Percentiles rank a stretch among this genome's conserved stretches.
Evolutionary conservation across 1,140 invertebrate species (phyloP).

Genomic region (Anoplolepis gracilipes): DNA sequence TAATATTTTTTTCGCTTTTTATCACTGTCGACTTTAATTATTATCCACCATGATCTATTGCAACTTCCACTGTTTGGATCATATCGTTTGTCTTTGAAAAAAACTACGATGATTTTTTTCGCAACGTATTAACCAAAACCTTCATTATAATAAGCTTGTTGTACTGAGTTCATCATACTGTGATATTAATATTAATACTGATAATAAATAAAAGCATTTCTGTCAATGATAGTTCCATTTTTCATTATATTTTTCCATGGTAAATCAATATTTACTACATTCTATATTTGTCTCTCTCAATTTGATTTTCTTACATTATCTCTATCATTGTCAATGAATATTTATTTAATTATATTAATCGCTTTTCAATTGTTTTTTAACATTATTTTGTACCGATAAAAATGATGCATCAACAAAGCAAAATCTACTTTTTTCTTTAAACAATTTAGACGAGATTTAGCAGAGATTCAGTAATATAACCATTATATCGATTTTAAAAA

Average conservation of each 20-base stretch:
- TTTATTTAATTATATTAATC: slow-evolving; percentile 23
- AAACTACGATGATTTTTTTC: slow-evolving; percentile 16
- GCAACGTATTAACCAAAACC: neutral
- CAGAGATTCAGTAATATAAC: slow-evolving; percentile 14
- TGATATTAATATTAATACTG: neutral
- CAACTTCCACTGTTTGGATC: neutral
- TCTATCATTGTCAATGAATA: neutral
- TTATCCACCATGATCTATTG: neutral
- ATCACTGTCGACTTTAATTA: slow-evolving; percentile 16
- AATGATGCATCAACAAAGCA: neutral
- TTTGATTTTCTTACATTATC: neutral
- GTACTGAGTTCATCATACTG: neutral
- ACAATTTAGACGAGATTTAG: neutral
- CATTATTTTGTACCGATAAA: neutral
- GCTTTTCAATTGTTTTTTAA: neutral
- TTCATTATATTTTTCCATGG: neutral
- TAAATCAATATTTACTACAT: slow-evolving; percentile 2
- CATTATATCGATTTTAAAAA: slow-evolving; percentile 11
- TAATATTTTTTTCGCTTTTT: slow-evolving; percentile 21
- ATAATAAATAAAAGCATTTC: neutral
- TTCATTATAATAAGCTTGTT: slow-evolving; percentile 22
- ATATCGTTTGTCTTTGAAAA: slow-evolving; percentile 15
- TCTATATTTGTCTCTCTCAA: neutral
- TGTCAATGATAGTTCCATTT: neutral
- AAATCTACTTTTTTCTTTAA: neutral